Evolutionary conservation across 2,797 vertebrate genomes (phyloP).

Genomic region (Saxicola maurus): DNA sequence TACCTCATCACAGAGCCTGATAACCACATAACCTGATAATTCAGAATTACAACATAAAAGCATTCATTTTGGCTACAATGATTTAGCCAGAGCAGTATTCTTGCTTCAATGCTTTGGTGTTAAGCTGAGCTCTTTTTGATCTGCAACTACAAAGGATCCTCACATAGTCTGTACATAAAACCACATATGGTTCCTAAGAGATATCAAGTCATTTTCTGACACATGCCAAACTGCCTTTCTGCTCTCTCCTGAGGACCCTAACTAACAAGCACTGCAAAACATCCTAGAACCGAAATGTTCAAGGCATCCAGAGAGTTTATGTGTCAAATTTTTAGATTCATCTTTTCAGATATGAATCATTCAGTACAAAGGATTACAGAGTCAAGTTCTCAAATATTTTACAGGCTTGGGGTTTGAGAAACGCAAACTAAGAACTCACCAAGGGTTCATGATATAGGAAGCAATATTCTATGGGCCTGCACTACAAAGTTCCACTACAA

Average conservation of each 20-base stretch:
- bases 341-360: not conserved
- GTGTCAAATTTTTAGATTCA: not conserved
- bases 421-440: not conserved
- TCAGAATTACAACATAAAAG: not conserved
- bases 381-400: not conserved
- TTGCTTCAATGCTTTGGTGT: not conserved
- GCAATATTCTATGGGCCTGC: not conserved
- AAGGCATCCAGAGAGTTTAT: not conserved
- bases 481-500: not conserved
- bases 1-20: not conserved
- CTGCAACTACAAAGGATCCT: not conserved
- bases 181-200: fast-evolving
- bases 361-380: not conserved
- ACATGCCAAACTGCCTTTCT: not conserved
- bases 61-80: not conserved
- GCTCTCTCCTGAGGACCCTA: not conserved
- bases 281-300: not conserved
- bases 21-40: not conserved
- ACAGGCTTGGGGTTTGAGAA: not conserved
- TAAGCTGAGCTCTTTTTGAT: not conserved
- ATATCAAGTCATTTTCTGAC: not conserved
- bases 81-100: not conserved
- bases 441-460: not conserved
- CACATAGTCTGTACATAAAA: not conserved
- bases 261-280: not conserved